Evolutionary conservation across 1,140 invertebrate genomes (phyloP), one percentile per base, ranked within the genome.

Genomic region (Drosophila sulfurigaster): DNA sequence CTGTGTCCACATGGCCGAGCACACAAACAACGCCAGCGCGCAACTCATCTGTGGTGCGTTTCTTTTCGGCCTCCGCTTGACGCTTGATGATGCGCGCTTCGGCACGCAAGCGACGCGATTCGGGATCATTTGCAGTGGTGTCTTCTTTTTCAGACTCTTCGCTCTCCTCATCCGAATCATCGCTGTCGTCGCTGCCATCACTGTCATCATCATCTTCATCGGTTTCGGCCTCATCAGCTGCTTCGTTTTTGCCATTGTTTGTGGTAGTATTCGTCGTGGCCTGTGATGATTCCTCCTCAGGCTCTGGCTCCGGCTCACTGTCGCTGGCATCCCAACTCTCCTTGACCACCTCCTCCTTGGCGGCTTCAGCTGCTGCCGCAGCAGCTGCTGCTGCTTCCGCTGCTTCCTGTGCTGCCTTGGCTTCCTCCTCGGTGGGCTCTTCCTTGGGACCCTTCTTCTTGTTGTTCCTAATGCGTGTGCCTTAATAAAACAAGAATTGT

Each of bases 1-100:
- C 99, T 0, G 99, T 99, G 94, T 99, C 99, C 38, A 99, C 99
- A 92, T 99, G 99, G n/a, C 99, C 99, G 1, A 99, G 93, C 1
- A 99, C 99, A 93, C 99, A 99, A 1, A 99, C 98, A 16, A 99
- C 98, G 7, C 98, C 98, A 0, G 99, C 98, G 66, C 99, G 94
- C 1, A 99, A 94, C 58, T 96, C 94, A 63, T 99, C 97, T 5
- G 96, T 88, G 3, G 93, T 94, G 88, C 95, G 95, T 74, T 96
- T 97, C 80, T 96, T 96, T 89, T 99, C 97, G 41, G 97, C 97
- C 8, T 96, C 96, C 82, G 96, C 95, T 89, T 96, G 94, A 45
- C 97, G 95, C 94, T 96, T 97, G 93, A 97, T n/a, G 51, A 92
- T 92, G 41, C 92, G 81, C 32, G 93, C 93, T 30, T 94, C 81